phyloP scores from a whole-genome alignment of 2,113 vertebrate genomes.

The Narcine bancroftii region DNA sequence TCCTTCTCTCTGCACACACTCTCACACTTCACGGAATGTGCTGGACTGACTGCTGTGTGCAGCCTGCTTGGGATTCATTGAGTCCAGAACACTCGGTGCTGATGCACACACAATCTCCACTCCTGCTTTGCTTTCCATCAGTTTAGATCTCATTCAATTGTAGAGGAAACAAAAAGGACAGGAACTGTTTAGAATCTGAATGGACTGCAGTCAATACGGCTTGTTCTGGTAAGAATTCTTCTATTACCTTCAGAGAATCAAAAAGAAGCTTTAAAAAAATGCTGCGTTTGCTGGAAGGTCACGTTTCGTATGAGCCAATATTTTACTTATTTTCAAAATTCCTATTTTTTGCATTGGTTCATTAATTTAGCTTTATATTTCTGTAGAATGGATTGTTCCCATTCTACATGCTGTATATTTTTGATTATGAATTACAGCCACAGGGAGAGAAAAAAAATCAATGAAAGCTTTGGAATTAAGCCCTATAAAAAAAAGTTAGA shows the following conservation, averaged over 20 bases:
- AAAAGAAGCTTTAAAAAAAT: not conserved
- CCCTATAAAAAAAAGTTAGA: too few relatives aligned
- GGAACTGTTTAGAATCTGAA: not conserved
- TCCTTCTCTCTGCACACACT: not conserved
- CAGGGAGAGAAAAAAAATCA: not conserved
- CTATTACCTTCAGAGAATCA: not conserved
- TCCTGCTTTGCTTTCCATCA: not conserved
- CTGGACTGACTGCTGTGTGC: not conserved
- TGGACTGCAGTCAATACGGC: not conserved
- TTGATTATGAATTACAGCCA: not conserved
- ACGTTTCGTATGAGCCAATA: too few relatives aligned
- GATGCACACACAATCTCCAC: not conserved
- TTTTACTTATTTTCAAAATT: not conserved
- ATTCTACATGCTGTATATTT: not conserved
- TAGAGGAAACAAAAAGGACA: not conserved
- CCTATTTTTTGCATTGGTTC: not conserved
- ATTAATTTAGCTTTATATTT: not conserved
- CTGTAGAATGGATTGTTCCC: not conserved
- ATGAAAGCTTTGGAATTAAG: too few relatives aligned
- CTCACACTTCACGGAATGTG: not conserved
- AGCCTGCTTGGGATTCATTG: not conserved
- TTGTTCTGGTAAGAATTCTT: constrained; percentile 2
- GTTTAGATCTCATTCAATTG: not conserved
- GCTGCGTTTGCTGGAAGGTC: not conserved
- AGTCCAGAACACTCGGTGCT: not conserved